These are phyloP conservation scores for Diplazon laetatorius DNA, from an alignment of 2,888 invertebrate species.

Conservation along the genomic window DNA sequence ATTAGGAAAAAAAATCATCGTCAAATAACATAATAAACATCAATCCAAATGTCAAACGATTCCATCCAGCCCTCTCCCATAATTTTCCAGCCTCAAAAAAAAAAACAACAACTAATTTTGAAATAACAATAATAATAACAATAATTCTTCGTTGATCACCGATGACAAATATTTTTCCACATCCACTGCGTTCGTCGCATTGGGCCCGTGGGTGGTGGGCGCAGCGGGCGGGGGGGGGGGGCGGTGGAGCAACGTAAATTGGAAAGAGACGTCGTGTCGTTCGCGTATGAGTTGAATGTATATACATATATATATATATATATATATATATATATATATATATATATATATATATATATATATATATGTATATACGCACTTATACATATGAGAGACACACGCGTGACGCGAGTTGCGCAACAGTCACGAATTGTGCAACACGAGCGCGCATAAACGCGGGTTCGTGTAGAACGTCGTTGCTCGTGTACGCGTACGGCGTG, in stretches of 20 bases:
- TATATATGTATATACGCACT: neutral
- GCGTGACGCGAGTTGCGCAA: constrained; percentile 14
- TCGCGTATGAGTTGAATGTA: neutral
- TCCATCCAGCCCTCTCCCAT: too few relatives aligned
- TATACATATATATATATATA: too few relatives aligned
- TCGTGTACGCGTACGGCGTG: constrained; percentile 19
- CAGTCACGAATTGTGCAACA: constrained; percentile 1
- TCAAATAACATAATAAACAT: too few relatives aligned
- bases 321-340: too few relatives aligned
- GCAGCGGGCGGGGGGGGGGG: too few relatives aligned
- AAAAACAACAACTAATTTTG: neutral
- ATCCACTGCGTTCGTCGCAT: neutral
- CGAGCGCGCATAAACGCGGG: neutral
- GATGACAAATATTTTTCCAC: too few relatives aligned
- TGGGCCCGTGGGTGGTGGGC: too few relatives aligned
- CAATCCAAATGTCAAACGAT: too few relatives aligned
- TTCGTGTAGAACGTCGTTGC: constrained; percentile 5
- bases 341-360: too few relatives aligned
- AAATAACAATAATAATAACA: neutral
- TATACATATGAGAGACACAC: too few relatives aligned
- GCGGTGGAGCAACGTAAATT: too few relatives aligned
- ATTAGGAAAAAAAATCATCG: neutral
- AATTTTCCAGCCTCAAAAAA: neutral
- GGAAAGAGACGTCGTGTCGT: constrained; percentile 6
- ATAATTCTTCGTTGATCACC: too few relatives aligned